A percentile compares a stretch with the other conserved stretches of the same genome.
Conservation (phyloP, 2,888 invertebrate genomes). For the Trilocha varians region DNA sequence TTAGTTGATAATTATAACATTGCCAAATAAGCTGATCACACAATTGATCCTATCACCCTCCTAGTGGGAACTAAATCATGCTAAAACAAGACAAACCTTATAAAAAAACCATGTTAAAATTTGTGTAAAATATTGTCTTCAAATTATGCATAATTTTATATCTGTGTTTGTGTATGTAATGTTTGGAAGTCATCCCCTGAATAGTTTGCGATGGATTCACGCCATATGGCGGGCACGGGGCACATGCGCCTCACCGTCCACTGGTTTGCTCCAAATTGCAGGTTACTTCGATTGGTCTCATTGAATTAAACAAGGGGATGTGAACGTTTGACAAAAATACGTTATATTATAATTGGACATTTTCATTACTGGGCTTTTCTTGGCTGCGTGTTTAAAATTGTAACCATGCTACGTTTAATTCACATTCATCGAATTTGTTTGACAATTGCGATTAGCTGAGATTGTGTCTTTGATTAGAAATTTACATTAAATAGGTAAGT, state of each 20-base stretch:
- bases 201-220: constrained; percentile 33
- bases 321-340: constrained; percentile 5
- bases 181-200: constrained; percentile 37
- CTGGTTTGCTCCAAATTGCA: constrained; percentile 53
- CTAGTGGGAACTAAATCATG: no score
- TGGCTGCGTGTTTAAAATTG: background rate
- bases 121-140: no score
- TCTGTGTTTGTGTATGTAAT: constrained; percentile 21
- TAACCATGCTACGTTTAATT: no score
- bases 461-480: no score
- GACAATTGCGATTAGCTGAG: no score
- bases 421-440: no score
- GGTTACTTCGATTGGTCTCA: constrained; percentile 59
- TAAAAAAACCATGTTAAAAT: background rate
- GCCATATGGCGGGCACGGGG: constrained; percentile 62
- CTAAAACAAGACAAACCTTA: background rate
- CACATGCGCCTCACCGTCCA: constrained; percentile 49
- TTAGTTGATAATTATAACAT: no score
- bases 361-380: constrained; percentile 6
- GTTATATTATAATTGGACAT: background rate
- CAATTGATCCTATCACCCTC: no score
- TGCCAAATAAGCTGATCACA: no score
- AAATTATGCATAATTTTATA: constrained; percentile 14
- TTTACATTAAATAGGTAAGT: no score
- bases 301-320: constrained; percentile 47